Evolutionary conservation across 2,113 vertebrate genomes (phyloP), one percentile per base, ranked within the genome.

Genomic region (Dendrocopos noguchii): DNA sequence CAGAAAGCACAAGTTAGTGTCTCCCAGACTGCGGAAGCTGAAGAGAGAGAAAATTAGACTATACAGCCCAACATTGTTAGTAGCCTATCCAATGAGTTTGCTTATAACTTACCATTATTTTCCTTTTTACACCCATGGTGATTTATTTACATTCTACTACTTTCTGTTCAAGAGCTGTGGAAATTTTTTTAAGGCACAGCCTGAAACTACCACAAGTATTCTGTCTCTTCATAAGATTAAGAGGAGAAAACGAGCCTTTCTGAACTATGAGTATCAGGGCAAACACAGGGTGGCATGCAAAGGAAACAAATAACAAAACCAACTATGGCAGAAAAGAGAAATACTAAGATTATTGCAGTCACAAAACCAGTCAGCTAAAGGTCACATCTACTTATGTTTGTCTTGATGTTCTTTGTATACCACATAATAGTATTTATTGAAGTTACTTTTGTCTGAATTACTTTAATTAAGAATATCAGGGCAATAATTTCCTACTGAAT

Each of bases 401-500:
- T 22, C n/a, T 47, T 82, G 34, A 47, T 75, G 19, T 78, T 59
- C 18, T 81, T 87, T 78, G 57, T 65, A 66, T 61, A 59, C 52
- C 46, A 84, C 64, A 84, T 18, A 85, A 73, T 3, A 47, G 10
- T 66, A 91, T 85, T 91, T 84, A 52, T 12, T 82, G 60, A 19
- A 21, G 31, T 52, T 92, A 64, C 74, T 95, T 91, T 90, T 67
- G 52, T 82, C 79, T 82, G 28, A 87, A 84, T 94, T 92, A 87
- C 84, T 77, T 67, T 93, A 93, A 95, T 47, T 87, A 64, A 70
- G 31, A 91, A 67, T 92, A 93, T 64, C 78, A 92, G 55, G 67
- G 73, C 25, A 82, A 77, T 93, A 63, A 91, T 91, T 82, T 96
- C 61, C 75, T 91, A 71, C 56, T 92, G 81, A 95, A 95, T 92